Evolutionary conservation across 2,797 vertebrate genomes (phyloP).

Genomic region (Garrulus glandarius): DNA sequence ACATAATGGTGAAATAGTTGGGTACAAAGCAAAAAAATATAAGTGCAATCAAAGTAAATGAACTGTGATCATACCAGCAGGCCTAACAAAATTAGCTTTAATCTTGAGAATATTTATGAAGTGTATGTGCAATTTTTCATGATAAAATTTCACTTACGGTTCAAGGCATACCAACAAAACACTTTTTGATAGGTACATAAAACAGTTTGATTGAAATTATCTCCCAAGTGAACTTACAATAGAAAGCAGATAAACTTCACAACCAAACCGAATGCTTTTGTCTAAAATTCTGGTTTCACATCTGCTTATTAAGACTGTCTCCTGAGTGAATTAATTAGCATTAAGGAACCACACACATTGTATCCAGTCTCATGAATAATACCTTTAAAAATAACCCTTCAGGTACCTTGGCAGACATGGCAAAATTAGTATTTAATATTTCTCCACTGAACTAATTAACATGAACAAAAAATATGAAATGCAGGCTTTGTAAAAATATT

Average conservation of each 20-base stretch:
- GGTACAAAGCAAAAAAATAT: not conserved
- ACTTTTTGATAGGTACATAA: not conserved
- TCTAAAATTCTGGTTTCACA: constrained; percentile 25
- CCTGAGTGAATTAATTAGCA: constrained; percentile 4
- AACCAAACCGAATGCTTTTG: not conserved
- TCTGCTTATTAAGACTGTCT: constrained; percentile 1
- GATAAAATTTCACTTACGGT: not conserved
- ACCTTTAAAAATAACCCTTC: constrained; percentile 43
- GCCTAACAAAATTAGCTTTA: constrained; percentile 6
- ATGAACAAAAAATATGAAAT: constrained; percentile 45
- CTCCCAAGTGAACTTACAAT: not conserved
- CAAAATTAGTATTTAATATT: constrained; percentile 51
- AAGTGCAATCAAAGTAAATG: constrained; percentile 3
- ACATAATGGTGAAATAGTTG: not conserved
- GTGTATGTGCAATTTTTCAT: not conserved
- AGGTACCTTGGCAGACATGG: constrained; percentile 36
- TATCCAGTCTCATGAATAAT: constrained; percentile 28
- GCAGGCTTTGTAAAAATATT: constrained; percentile 53
- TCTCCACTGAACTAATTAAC: constrained; percentile 41
- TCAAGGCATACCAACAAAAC: not conserved
- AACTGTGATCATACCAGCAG: constrained; percentile 21
- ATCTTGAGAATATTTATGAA: constrained; percentile 29
- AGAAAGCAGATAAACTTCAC: not conserved
- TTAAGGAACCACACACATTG: constrained; percentile 11
- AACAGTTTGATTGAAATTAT: not conserved